These are phyloP conservation scores for Formica aserva DNA, from an alignment of 2,888 invertebrate genomes.

Conservation along the genomic window DNA sequence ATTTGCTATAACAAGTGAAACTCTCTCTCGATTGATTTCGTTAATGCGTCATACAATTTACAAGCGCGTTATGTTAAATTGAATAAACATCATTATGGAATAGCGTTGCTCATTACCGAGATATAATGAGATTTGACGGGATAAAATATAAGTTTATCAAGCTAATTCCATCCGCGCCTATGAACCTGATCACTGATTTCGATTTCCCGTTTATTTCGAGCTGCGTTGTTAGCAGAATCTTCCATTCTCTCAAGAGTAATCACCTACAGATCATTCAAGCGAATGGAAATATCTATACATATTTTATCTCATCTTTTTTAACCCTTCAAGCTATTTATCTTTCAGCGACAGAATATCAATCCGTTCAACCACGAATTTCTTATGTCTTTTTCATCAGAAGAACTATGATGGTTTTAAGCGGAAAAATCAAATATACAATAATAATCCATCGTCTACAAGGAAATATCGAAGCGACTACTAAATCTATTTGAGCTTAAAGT, in stretches of 20 bases:
- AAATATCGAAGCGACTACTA: background rate
- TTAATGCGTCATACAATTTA: slow-evolving; percentile 43
- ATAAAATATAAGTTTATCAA: slow-evolving; percentile 39
- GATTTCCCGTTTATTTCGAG: slow-evolving; percentile 33
- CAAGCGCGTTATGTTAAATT: slow-evolving; percentile 43
- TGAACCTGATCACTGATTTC: slow-evolving; percentile 31
- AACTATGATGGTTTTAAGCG: background rate
- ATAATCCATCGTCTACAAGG: slow-evolving; percentile 8
- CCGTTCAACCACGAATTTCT: slow-evolving; percentile 25
- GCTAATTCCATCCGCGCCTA: slow-evolving; percentile 31
- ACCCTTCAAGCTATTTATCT: slow-evolving; percentile 45
- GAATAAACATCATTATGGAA: slow-evolving; percentile 46
- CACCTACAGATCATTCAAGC: slow-evolving; percentile 29
- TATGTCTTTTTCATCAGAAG: slow-evolving; percentile 1
- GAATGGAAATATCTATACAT: slow-evolving; percentile 57
- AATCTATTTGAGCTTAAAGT: slow-evolving; percentile 7
- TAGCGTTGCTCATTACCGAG: slow-evolving; percentile 34
- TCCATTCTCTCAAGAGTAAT: slow-evolving; percentile 50
- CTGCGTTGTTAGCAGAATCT: slow-evolving; percentile 32
- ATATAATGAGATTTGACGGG: slow-evolving; percentile 48
- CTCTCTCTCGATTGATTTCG: slow-evolving; percentile 30
- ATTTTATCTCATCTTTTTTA: slow-evolving; percentile 54
- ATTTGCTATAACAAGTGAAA: slow-evolving; percentile 24
- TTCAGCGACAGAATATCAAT: slow-evolving; percentile 39
- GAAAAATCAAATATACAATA: background rate